phyloP scores from a whole-genome alignment of 1,140 invertebrate genomes.

The Melipona quadrifasciata region DNA sequence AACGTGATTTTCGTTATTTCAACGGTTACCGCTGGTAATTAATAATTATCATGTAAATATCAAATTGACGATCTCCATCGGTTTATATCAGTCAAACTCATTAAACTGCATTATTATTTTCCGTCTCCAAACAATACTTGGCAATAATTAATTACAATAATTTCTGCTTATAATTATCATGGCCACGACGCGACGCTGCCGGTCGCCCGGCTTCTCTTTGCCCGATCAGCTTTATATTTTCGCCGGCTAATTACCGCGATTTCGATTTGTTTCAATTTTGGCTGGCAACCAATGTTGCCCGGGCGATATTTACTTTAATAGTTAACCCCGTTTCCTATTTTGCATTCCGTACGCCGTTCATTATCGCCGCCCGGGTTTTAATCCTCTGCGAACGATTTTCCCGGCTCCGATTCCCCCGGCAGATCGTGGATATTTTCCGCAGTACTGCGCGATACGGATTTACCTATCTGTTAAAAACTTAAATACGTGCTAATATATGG shows the following conservation, averaged over 20 bases:
- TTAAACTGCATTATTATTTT: conserved; percentile 18
- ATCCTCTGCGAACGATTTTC: not conserved
- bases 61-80: not conserved
- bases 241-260: not conserved
- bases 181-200: too few species aligned
- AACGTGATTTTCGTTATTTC: conserved; percentile 16
- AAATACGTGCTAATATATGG: too few species aligned
- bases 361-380: not conserved
- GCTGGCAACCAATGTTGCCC: not conserved
- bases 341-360: not conserved
- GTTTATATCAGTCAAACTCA: conserved; percentile 24
- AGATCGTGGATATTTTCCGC: too few species aligned
- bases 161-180: not conserved
- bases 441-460: too few species aligned
- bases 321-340: conserved; percentile 6
- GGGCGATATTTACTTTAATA: not conserved
- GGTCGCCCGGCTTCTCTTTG: too few species aligned
- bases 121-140: conserved; percentile 5
- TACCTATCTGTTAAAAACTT: too few species aligned
- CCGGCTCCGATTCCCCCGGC: too few species aligned
- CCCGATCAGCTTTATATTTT: not conserved
- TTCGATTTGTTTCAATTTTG: not conserved
- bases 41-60: conserved; percentile 23
- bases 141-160: not conserved
- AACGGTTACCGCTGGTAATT: not conserved